Evolutionary conservation across 2,888 invertebrate genomes (phyloP).

Genomic region (Pachycephus smyrnensis): DNA sequence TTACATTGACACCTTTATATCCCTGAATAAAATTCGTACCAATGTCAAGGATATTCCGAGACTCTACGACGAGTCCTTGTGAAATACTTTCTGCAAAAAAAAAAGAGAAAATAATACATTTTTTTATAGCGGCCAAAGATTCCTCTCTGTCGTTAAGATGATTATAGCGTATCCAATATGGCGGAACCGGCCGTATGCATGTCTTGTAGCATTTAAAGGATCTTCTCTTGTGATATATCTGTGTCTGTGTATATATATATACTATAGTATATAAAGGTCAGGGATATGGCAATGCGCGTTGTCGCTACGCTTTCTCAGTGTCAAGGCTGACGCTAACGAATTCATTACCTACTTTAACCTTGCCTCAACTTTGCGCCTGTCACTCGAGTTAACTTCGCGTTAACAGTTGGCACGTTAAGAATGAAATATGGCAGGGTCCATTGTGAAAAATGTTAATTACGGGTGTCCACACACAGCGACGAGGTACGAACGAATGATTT

Average conservation of each 20-base stretch:
- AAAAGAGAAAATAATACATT: neutral
- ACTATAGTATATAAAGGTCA: neutral
- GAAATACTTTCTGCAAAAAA: neutral
- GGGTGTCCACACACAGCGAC: too few species aligned
- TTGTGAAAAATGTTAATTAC: too few species aligned
- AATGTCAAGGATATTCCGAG: constrained; percentile 1
- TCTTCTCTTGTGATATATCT: neutral
- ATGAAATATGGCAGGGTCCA: neutral
- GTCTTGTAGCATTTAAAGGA: neutral
- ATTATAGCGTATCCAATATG: neutral
- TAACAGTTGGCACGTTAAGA: neutral
- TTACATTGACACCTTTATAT: neutral
- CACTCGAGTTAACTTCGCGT: neutral
- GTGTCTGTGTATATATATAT: too few species aligned
- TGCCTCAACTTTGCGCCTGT: neutral
- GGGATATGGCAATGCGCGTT: neutral
- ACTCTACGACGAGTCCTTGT: neutral
- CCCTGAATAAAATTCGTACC: neutral
- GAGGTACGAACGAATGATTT: too few species aligned
- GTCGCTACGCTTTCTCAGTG: constrained; percentile 29
- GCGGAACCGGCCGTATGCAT: too few species aligned
- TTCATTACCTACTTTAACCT: constrained; percentile 18
- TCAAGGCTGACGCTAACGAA: constrained; percentile 26
- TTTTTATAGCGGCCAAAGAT: neutral
- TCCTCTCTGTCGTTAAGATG: neutral